Base-by-base conservation (phyloP, 2,113 vertebrate genomes). In the Passer domesticus region DNA sequence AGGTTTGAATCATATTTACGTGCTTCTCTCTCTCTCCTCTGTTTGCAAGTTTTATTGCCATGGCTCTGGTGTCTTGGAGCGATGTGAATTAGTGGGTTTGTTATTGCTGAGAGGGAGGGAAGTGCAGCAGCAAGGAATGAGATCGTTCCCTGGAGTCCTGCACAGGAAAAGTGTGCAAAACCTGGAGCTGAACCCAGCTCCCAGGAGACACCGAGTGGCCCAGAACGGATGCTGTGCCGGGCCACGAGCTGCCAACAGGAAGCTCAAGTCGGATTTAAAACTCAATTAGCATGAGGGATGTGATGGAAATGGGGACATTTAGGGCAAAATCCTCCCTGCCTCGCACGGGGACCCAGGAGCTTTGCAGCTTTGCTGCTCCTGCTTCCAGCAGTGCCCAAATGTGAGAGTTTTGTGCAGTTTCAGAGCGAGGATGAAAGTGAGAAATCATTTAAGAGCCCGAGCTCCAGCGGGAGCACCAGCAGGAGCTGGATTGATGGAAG, bases 1-100 rank as follows among this genome's bases (percentile, higher is more conserved):
- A 83, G 73, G 5, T 96, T 86, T 96, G 91, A 89, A 87, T 93
- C 91, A 81, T 90, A 92, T 94, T 95, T 93, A 81, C 73, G 23
- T 25, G 30, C 69, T 59, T 74, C 46, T 33, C 52, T 39, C 27
- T 66, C 68, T 78, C 69, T 31, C 16, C 7, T 78, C 25, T 24
- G 60, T 76, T 90, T 81, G 80, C 56, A 81, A 85, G 83, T 60
- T 92, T 92, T 95, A 94, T 70, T 92, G 83, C 80, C 75, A 0
- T 52, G 59, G 79, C 30, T 85, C 62, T 25, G 22, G 41, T 64
- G 80, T 94, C 92, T 89, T 1, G 80, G 73, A 96, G 96, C 60
- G 5, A 10, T 31, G 80, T 67, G 92, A 87, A 81, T 96, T 87
- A 81, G 83, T 19, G 84, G 80, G 9, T 55, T 28, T 28, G 89